Evolutionary conservation across 1,140 invertebrate genomes (phyloP), one percentile per base, ranked within the genome.

Genomic region (Atta colombica): DNA sequence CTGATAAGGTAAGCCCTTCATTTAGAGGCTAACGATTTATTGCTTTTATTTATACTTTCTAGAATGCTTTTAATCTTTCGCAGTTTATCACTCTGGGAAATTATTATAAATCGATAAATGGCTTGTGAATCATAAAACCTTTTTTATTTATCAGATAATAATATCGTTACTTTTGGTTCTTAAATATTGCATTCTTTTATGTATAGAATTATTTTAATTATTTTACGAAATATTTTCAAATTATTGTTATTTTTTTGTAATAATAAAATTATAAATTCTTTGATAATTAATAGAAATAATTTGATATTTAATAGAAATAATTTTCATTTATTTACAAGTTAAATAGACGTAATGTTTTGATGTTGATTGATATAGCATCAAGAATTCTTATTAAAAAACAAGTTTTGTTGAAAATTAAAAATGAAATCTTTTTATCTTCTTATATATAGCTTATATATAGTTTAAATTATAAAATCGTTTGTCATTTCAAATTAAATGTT

Each of bases 1-100:
- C 51, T 25, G 55, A 87, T 89, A 90, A 89, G 88, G 88, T 90
- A 69, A 82, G 58, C 1, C 55, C 4, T 18, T 84, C 14, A 51
- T 71, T 69, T 69, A 69, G 39, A 45, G 31, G 45, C 8, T 58
- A 31, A 45, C 7, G n/a, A 72, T 5, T 14, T 12, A 21, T 45
- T 10, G 55, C 25, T 72, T 35, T 31, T 5, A 25, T 82, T 61
- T 58, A 69, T 25, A 61, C 7, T 31, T 74, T 45, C 25, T 18
- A 6, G 4, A 71, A 60, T 58, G 3, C 12, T 18, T 81, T 51
- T 65, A 3, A 66, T 2, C 16, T 18, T 39, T 53, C 2, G 49
- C 10, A 39, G 49, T 25, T 55, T 16, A 5, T 71, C 3, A 31
- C 31, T 58, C 21, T 28, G 16, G 5, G n/a, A 61, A 49, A 61